Conservation (phyloP, 2,797 vertebrate species). For the Mormyrus proboscirostris region DNA sequence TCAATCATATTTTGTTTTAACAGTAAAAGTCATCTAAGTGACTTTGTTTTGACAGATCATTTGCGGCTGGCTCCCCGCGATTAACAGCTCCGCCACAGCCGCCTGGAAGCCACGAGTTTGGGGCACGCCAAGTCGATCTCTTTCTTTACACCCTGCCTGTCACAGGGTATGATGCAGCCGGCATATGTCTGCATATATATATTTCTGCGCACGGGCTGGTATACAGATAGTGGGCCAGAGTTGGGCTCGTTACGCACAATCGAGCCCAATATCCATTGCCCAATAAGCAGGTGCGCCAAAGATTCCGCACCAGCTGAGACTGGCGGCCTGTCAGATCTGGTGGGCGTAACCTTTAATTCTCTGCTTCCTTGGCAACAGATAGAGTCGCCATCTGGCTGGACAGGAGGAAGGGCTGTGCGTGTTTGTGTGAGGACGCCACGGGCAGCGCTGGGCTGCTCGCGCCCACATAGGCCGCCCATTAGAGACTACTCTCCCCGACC, state of each 20-base stretch:
- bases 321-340: slow-evolving; percentile 17
- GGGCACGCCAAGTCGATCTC: background rate
- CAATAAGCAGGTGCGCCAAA: slow-evolving; percentile 19
- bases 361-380: slow-evolving; percentile 22
- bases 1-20: slow-evolving; percentile 9
- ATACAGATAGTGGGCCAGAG: background rate
- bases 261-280: slow-evolving; percentile 6
- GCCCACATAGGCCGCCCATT: slow-evolving; percentile 19
- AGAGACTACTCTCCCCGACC: slow-evolving; percentile 6
- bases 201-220: background rate
- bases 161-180: background rate
- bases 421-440: slow-evolving; percentile 22
- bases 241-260: slow-evolving; percentile 9
- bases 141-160: background rate
- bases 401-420: slow-evolving; percentile 19
- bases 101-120: background rate
- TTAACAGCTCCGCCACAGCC: background rate
- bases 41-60: background rate
- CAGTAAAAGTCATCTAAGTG: background rate
- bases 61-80: background rate
- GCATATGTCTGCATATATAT: background rate
- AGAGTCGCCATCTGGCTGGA: slow-evolving; percentile 16
- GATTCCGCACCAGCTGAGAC: slow-evolving; percentile 9
- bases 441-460: slow-evolving; percentile 17
- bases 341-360: slow-evolving; percentile 24